Percentiles rank a stretch among this genome's conserved stretches.
These are phyloP conservation scores for Heliconius hewitsoni DNA, from an alignment of 1,140 invertebrate species.

Conservation along the genomic window DNA sequence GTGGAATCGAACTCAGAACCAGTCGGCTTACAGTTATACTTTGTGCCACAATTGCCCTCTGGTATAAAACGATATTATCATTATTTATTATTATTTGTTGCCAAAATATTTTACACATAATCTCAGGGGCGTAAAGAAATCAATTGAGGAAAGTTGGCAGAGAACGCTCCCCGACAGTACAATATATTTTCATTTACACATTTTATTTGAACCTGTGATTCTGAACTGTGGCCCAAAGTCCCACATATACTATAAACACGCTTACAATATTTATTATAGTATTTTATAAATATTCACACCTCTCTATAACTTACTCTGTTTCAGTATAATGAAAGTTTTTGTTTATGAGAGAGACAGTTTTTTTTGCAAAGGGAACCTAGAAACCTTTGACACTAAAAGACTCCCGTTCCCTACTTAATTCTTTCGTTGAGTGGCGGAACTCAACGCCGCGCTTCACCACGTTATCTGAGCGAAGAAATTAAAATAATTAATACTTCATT, in stretches of 20 bases:
- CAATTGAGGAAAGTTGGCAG: conserved; percentile 39
- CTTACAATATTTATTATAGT: conserved; percentile 5
- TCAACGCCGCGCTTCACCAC: no score
- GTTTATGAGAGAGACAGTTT: neutral
- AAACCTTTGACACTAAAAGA: no score
- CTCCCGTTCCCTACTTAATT: no score
- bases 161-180: conserved; percentile 37
- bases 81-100: neutral
- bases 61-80: neutral
- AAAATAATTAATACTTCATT: no score
- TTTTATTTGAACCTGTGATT: conserved; percentile 21
- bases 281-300: neutral
- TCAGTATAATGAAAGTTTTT: neutral
- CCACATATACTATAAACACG: neutral
- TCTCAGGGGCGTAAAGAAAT: conserved; percentile 37
- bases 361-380: no score
- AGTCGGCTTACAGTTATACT: no score
- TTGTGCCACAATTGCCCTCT: no score
- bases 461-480: no score
- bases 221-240: neutral
- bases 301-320: neutral
- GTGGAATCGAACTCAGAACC: no score
- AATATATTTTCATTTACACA: conserved; percentile 44
- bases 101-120: conserved; percentile 34
- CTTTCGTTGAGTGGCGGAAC: no score